Base-by-base conservation (phyloP, 2,888 invertebrate species). In the Lumbricus terrestris region DNA sequence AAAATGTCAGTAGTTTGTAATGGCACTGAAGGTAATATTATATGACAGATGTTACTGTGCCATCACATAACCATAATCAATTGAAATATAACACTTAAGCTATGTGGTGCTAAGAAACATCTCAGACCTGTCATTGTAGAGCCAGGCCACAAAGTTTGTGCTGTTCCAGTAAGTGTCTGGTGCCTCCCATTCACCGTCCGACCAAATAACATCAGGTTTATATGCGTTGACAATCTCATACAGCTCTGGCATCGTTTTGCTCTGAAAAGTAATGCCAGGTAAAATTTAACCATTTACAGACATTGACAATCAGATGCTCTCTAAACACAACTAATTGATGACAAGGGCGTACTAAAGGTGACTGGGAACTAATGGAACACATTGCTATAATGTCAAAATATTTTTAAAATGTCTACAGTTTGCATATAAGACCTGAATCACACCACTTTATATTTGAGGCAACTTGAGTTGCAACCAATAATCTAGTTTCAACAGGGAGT, bases 121-220 rank as follows among this genome's bases (percentile, higher is more conserved):
- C 16, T 47, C 23, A 4, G 35, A 94, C 94, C 94, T 94, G 69
- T 95, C 94, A 93, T 95, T 95, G 92, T 95, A 95, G 29, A 95
- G 93, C 95, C 95, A 95, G 13, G 95, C 94, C 11, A 95, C 91
- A 91, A 95, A 95, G 82, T 93, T 93, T 13, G 94, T 94, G 20
- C 94, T 93, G 90, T 95, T 95, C 95, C 95, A 95, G 92, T 95
- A 95, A 5, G 90, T 91, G 89, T 93, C 93, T 8, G 93, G 91
- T 0, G 97, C 97, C 94, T 98, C 98, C 98, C 98, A 98, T 93
- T 98, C 98, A 0, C 95, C 95, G 92, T 95, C 95, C 0, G 94
- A 94, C 95, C 95, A 95, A 33, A 95, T 92, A 16, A 95, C 92
- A n/a, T 95, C 94, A 13, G 95, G 95, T 90, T 94, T 92, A 91